Percentiles rank a stretch among this genome's conserved stretches.
Conservation (phyloP, 2,797 vertebrate genomes). For the Phataginus tricuspis region DNA sequence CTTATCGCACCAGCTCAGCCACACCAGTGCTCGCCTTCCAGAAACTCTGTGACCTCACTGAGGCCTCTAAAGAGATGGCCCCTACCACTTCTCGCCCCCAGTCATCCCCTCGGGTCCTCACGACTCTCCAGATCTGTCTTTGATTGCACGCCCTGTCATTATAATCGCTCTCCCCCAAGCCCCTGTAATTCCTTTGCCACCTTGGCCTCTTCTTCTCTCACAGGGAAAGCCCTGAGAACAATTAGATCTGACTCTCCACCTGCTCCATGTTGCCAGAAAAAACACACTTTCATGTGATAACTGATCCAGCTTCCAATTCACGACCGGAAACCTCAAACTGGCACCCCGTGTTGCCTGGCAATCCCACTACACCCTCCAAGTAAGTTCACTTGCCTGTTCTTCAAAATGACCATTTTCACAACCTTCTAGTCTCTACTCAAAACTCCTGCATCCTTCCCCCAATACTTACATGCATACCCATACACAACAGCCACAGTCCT, state of each 20-base stretch:
- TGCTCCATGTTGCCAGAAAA: not conserved
- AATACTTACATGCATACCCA: not conserved
- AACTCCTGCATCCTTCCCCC: constrained; percentile 10
- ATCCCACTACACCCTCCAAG: not conserved
- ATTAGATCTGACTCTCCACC: not conserved
- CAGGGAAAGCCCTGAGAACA: not conserved
- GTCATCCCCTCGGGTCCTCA: not conserved
- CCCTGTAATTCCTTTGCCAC: not conserved
- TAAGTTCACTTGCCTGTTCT: not conserved
- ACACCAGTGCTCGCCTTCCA: fast-evolving
- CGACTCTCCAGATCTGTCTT: not conserved
- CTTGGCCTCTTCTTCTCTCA: not conserved
- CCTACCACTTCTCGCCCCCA: not conserved
- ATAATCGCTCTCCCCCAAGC: not conserved
- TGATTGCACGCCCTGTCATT: not conserved
- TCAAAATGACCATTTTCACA: constrained; percentile 4
- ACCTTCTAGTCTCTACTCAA: constrained; percentile 34
- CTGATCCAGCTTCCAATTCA: not conserved
- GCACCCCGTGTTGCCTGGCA: constrained; percentile 15
- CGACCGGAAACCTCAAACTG: constrained; percentile 2
- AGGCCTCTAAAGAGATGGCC: not conserved
- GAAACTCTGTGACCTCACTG: not conserved
- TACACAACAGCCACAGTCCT: not conserved
- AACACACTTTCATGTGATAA: not conserved
- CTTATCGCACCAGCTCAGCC: not conserved